Percentiles rank a stretch among this genome's conserved stretches.
phyloP scores from a whole-genome alignment of 2,113 vertebrate species.

The Triplophysa dalaica region DNA sequence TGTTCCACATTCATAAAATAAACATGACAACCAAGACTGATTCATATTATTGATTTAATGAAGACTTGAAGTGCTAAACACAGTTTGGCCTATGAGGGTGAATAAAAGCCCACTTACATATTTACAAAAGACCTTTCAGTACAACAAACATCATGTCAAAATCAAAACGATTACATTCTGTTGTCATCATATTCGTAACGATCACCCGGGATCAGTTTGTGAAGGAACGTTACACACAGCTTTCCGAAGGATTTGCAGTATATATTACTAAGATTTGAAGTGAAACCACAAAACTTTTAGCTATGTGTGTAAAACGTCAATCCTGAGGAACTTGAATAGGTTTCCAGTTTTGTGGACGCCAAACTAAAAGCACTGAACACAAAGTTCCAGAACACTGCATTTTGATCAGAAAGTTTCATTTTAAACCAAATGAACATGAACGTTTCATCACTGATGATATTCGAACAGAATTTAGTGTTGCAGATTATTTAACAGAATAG shows the following conservation, averaged over 20 bases:
- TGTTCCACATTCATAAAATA: background rate
- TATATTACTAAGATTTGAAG: conserved; percentile 48
- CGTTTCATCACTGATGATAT: too few relatives aligned
- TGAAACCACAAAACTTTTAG: conserved; percentile 20
- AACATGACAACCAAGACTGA: conserved; percentile 43
- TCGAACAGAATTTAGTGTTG: conserved; percentile 84
- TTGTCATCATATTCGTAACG: conserved; percentile 37
- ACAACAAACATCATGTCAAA: conserved; percentile 61
- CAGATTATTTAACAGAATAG: conserved; percentile 50
- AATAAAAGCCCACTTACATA: conserved; percentile 55
- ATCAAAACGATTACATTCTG: conserved; percentile 56
- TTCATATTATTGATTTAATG: conserved; percentile 76
- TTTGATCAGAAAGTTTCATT: too few relatives aligned
- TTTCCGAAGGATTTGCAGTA: conserved; percentile 35
- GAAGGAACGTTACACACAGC: conserved; percentile 1
- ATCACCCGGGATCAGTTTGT: conserved; percentile 29
- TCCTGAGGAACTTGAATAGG: background rate
- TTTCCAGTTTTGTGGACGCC: conserved; percentile 1
- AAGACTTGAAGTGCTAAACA: conserved; percentile 68
- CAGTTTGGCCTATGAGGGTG: conserved; percentile 61
- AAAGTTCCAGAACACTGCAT: too few relatives aligned
- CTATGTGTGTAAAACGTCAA: background rate
- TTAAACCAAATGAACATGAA: too few relatives aligned
- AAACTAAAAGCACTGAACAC: background rate
- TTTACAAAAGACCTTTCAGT: conserved; percentile 64